Evolutionary conservation across 2,797 vertebrate species (phyloP).

Genomic region (Sternarchorhynchus goeldii): DNA sequence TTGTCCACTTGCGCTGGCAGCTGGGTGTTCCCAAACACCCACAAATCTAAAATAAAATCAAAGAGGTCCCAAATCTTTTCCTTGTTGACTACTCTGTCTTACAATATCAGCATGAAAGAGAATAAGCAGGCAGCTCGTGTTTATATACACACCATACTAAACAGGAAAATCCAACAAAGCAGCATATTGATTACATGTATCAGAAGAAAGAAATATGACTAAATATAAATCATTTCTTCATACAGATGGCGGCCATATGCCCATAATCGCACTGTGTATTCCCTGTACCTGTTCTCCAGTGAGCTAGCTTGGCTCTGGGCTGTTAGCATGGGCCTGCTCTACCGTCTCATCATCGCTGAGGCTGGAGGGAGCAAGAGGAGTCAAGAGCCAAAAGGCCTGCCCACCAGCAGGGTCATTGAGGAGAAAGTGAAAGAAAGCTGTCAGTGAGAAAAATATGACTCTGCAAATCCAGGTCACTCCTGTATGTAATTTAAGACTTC

Average conservation of each 20-base stretch:
- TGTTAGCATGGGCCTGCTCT: constrained; percentile 47
- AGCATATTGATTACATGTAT: no score
- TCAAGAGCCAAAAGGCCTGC: constrained; percentile 40
- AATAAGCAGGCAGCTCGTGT: not conserved
- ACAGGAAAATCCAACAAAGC: no score
- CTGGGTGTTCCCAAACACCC: not conserved
- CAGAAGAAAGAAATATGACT: not conserved
- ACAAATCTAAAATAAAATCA: not conserved
- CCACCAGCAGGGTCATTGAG: constrained; percentile 35
- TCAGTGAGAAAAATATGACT: constrained; percentile 54
- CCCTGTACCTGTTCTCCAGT: not conserved
- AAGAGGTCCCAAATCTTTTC: not conserved
- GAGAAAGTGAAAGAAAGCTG: constrained; percentile 36
- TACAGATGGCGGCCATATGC: not conserved
- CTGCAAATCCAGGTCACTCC: constrained; percentile 55
- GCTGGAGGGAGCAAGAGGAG: constrained; percentile 39
- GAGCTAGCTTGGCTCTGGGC: constrained; percentile 3
- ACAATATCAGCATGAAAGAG: not conserved
- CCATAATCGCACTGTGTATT: constrained; percentile 4
- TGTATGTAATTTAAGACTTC: constrained; percentile 67
- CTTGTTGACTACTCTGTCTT: not conserved
- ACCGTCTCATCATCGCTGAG: constrained; percentile 22
- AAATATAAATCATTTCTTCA: not conserved
- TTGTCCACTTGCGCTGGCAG: not conserved
- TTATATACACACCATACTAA: not conserved